Base-by-base conservation (phyloP, 2,888 invertebrate species). In the Ophion slaviceki region DNA sequence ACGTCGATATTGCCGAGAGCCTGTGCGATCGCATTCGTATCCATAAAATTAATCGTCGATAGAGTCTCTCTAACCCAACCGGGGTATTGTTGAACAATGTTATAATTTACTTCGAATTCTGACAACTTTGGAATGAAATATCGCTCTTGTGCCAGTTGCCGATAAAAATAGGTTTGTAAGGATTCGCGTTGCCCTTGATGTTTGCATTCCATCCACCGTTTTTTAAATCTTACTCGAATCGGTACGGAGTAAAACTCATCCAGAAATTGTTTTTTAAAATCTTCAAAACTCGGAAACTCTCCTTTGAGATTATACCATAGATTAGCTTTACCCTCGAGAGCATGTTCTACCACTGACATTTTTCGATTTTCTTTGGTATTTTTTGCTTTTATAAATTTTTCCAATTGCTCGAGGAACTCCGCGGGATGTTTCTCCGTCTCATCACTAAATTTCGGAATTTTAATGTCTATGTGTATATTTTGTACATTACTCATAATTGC, bases 51-150 rank as follows among this genome's bases (percentile, higher is more conserved):
- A 47, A 47, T 47, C 2, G 47, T 47, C 14, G 47, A 40, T 40
- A 40, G 7, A 7, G 40, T 40, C 40, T 40, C 40, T 7, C 40
- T 40, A 6, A 47, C 47, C 47, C 47, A 47, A 14, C 47, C 14
- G 0, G 47, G 14, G 14, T 47, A 47, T 14, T 47, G 47, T 14
- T 47, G 47, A 2, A 14, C 47, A 14, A 47, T 47, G 14, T 47
- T 47, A 28, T 87, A 75, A 80, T 85, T 88, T 17, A 75, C 17
- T 17, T 20, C 74, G 14, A 68, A 36, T 32, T 61, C 28, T 20
- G 76, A 20, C 3, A 47, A 28, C 1, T 2, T 76, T 11, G 61
- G 71, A 3, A 71, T 47, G 32, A 71, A 71, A 28, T 71, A 28
- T 17, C 57, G 28, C 14, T 32, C 71, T n/a, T 32, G 6, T 2